phyloP scores from a whole-genome alignment of 2,113 vertebrate genomes.

The Murina feae region DNA sequence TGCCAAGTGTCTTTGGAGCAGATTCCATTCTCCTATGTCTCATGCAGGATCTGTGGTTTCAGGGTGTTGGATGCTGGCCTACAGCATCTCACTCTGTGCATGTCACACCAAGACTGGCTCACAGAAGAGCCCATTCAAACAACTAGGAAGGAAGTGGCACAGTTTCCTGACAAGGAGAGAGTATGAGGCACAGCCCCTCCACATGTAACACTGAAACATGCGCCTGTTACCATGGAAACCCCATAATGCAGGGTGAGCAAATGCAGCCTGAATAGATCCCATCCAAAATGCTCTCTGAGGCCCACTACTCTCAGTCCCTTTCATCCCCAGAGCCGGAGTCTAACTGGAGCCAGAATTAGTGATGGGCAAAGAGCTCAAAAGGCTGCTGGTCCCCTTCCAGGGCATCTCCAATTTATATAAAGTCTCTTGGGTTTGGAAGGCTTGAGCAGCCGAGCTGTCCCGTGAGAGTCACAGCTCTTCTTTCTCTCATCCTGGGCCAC shows the following conservation, averaged over 20 bases:
- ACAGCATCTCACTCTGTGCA: not conserved
- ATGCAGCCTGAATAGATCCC: slow-evolving; percentile 57
- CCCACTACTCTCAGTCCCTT: slow-evolving; percentile 57
- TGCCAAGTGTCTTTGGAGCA: not conserved
- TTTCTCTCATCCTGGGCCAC: slow-evolving; percentile 56
- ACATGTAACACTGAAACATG: slow-evolving; percentile 43
- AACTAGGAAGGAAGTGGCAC: slow-evolving; percentile 20
- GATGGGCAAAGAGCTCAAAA: slow-evolving; percentile 72
- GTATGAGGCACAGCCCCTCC: not conserved
- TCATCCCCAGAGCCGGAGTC: slow-evolving; percentile 59
- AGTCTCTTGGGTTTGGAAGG: slow-evolving; percentile 62
- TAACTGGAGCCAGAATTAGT: slow-evolving; percentile 75
- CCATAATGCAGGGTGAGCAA: slow-evolving; percentile 41
- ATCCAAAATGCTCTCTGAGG: slow-evolving; percentile 39
- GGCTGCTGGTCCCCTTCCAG: slow-evolving; percentile 65
- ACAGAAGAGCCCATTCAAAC: not conserved
- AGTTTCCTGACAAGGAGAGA: slow-evolving; percentile 11
- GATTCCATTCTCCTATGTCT: not conserved
- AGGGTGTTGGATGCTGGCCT: not conserved
- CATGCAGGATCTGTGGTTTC: not conserved
- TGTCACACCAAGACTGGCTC: not conserved
- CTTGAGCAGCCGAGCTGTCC: slow-evolving; percentile 32
- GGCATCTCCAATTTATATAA: slow-evolving; percentile 62
- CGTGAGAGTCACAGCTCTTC: slow-evolving; percentile 53
- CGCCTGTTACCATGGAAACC: slow-evolving; percentile 59